Percentiles rank a stretch among this genome's conserved stretches.
phyloP scores from a whole-genome alignment of 2,113 vertebrate genomes.

The Rousettus leschenaultii region DNA sequence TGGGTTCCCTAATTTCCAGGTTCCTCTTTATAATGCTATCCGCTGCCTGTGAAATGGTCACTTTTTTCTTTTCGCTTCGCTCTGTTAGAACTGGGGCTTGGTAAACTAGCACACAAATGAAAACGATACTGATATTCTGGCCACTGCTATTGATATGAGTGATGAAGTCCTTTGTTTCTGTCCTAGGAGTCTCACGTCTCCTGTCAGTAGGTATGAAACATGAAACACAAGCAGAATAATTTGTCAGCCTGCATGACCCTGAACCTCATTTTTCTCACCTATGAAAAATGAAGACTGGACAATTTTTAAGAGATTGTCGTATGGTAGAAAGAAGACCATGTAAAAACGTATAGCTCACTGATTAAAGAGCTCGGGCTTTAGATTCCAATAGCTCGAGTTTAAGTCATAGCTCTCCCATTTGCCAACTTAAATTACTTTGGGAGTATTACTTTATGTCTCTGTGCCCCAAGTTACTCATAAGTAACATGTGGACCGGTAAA shows the following conservation, averaged over 20 bases:
- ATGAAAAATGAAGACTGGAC: neutral
- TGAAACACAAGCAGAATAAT: fast-evolving
- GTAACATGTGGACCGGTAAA: neutral
- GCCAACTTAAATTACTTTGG: neutral
- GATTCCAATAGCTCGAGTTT: neutral
- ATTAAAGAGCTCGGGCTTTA: neutral
- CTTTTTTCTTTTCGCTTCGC: neutral
- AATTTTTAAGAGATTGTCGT: neutral
- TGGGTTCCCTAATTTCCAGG: neutral
- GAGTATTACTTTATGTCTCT: neutral
- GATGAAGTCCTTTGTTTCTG: neutral
- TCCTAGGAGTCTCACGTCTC: neutral
- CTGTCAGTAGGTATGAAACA: neutral
- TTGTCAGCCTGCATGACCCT: neutral
- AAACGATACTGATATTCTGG: neutral
- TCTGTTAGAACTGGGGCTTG: neutral
- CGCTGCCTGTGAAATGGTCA: neutral
- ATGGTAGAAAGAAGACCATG: neutral
- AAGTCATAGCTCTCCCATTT: neutral
- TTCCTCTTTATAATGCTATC: neutral
- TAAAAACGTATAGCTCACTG: neutral
- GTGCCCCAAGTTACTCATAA: neutral
- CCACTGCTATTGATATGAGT: neutral
- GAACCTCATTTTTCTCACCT: neutral
- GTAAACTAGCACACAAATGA: neutral